phyloP scores from a whole-genome alignment of 2,888 invertebrate species.

The Agonopterix alstromeriana region DNA sequence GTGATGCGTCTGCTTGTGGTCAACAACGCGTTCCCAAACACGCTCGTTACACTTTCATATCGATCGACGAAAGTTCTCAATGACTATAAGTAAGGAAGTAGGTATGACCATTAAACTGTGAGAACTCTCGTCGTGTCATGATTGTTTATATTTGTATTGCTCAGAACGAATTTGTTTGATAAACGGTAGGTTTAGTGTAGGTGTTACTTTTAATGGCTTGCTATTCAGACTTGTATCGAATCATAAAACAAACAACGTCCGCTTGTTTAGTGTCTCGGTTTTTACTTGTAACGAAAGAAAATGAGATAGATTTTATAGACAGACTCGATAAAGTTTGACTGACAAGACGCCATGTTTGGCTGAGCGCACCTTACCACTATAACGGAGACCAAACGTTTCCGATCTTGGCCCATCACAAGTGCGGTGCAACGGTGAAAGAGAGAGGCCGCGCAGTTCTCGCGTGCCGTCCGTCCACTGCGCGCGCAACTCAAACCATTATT shows the following conservation, averaged over 20 bases:
- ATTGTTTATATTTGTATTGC: slow-evolving; percentile 10
- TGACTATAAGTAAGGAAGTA: slow-evolving; percentile 35
- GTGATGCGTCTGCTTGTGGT: slow-evolving; percentile 64
- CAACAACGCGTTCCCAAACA: slow-evolving; percentile 60
- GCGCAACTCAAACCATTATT: slow-evolving; percentile 36
- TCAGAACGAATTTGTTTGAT: slow-evolving; percentile 8
- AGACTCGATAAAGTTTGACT: neutral
- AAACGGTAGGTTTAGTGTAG: slow-evolving; percentile 1
- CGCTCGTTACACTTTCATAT: slow-evolving; percentile 70
- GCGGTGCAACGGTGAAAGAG: slow-evolving; percentile 60
- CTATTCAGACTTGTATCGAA: too few species aligned
- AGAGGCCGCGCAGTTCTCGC: slow-evolving; percentile 53
- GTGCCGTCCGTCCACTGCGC: slow-evolving; percentile 40
- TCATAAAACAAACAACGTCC: too few species aligned
- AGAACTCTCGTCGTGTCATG: slow-evolving; percentile 6
- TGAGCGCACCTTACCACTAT: slow-evolving; percentile 18
- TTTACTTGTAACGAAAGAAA: neutral
- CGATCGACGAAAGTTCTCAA: slow-evolving; percentile 62
- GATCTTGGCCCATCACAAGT: slow-evolving; percentile 42
- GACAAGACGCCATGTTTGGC: slow-evolving; percentile 19
- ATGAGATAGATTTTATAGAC: neutral
- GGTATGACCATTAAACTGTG: slow-evolving; percentile 6
- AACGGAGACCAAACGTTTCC: slow-evolving; percentile 25
- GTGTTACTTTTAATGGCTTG: too few species aligned
- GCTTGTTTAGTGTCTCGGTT: too few species aligned